A percentile compares a stretch with the other conserved stretches of the same genome.
These are phyloP conservation scores for Cephus pulcher DNA, from an alignment of 2,888 invertebrate genomes.

Conservation along the genomic window DNA sequence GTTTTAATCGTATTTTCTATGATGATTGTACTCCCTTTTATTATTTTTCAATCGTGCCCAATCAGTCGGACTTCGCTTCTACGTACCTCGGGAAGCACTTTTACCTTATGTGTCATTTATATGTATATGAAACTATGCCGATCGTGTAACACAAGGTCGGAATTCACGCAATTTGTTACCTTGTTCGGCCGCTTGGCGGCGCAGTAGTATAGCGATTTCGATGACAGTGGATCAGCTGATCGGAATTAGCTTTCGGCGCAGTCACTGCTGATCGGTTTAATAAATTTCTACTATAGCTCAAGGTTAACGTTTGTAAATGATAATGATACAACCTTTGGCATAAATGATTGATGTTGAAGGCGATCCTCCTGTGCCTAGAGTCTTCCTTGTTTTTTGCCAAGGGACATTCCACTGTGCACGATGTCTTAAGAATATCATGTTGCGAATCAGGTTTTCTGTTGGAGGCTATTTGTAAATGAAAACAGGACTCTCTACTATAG, in stretches of 20 bases:
- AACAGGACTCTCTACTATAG: background rate
- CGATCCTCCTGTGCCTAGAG: background rate
- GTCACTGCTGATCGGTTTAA: constrained; percentile 21
- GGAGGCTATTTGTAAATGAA: background rate
- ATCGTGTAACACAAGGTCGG: constrained; percentile 10
- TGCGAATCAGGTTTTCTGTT: background rate
- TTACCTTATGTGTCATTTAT: background rate
- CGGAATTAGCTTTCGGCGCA: constrained; percentile 39
- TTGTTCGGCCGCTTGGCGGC: background rate
- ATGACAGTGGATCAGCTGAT: constrained; percentile 53
- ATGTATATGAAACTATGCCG: background rate
- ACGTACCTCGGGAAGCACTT: background rate
- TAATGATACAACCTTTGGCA: background rate
- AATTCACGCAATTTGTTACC: background rate
- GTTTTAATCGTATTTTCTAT: background rate
- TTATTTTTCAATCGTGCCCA: background rate
- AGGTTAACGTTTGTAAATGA: background rate
- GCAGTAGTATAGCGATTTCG: constrained; percentile 23
- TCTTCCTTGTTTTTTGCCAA: background rate
- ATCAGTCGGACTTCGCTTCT: background rate
- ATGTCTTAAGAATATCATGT: background rate
- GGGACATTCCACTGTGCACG: background rate
- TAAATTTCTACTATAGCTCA: background rate
- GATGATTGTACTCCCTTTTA: background rate
- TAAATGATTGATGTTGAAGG: background rate